phyloP scores from a whole-genome alignment of 1,140 invertebrate species.

The Holcopasites calliopsidis region DNA sequence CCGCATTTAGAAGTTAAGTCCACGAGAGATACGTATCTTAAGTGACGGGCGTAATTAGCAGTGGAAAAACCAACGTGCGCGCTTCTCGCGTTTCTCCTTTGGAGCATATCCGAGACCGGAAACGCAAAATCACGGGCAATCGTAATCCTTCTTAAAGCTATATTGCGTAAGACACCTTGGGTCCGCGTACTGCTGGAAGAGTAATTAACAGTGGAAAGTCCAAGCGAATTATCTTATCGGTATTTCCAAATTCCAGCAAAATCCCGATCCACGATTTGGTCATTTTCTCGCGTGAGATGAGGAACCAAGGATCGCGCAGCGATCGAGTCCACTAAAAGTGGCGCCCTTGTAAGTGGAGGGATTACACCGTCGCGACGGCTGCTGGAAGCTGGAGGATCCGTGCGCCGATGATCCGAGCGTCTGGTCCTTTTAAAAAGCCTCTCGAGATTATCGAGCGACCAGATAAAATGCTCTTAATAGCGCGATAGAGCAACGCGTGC shows the following conservation, averaged over 20 bases:
- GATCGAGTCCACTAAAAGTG: slow-evolving; percentile 44
- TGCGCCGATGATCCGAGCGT: slow-evolving; percentile 39
- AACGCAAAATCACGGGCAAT: background rate
- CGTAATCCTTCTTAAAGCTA: background rate
- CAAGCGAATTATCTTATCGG: background rate
- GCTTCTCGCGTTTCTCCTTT: background rate
- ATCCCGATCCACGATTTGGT: too few species aligned
- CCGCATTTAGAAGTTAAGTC: slow-evolving; percentile 31
- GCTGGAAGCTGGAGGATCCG: slow-evolving; percentile 33
- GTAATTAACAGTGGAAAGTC: background rate
- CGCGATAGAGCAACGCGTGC: slow-evolving; percentile 35
- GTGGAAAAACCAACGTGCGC: background rate
- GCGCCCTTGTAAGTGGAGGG: slow-evolving; percentile 39
- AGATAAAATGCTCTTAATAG: slow-evolving; percentile 46
- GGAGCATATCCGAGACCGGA: background rate
- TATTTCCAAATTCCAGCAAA: background rate
- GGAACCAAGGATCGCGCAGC: too few species aligned
- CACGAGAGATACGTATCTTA: slow-evolving; percentile 25
- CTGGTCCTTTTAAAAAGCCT: slow-evolving; percentile 50
- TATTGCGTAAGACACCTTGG: background rate
- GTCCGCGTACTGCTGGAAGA: background rate
- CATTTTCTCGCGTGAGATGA: too few species aligned
- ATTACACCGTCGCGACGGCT: slow-evolving; percentile 36
- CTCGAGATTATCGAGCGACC: slow-evolving; percentile 43
- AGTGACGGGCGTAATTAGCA: slow-evolving; percentile 32